Base-by-base conservation (phyloP, 2,888 invertebrate genomes). In the Thera britannica region DNA sequence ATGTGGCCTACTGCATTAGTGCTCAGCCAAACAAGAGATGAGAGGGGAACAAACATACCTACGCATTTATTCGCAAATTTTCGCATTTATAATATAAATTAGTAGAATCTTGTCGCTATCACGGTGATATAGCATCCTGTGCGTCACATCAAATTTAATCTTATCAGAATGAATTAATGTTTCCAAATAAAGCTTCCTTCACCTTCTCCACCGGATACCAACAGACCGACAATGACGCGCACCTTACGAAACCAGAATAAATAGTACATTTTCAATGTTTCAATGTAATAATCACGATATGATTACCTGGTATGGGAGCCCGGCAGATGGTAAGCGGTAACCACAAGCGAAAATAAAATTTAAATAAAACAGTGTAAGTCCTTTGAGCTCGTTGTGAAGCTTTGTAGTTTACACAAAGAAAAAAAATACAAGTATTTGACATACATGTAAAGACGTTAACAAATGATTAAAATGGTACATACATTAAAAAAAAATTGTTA, bases 251-350 rank as follows among this genome's bases (percentile, higher is more conserved):
- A 36, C 11, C 48, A 59, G 58, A 58, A 58, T 58, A 59, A 52
- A 60, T 59, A 59, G 59, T 54, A 41, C 49, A 23, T 54, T 64
- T 64, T n/a, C 54, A 54, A 12, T 55, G 49, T 60, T 65, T 56
- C 12, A 49, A 49, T 7, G 49, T 23, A 34, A 55, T 65, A 46
- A 59, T 65, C 34, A 62, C 58, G 62, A 62, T 55, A 68, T 61
- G 59, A 63, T 68, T 65, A 62, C 46, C 41, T 36, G 48, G 8
- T 6, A 34, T 44, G n/a, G 4, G 23, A 34, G 35, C 34, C 58
- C 52, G 66, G 57, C 70, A 66, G 63, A 59, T 66, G 66, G 63
- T 48, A 63, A 62, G 65, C 62, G 62, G 65, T 66, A 62, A 65
- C 65, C 65, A 68, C 64, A 66, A 44, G 62, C 62, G 56, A 56